Conservation (phyloP, 2,888 invertebrate genomes). For the Ormyrus nitidulus region DNA sequence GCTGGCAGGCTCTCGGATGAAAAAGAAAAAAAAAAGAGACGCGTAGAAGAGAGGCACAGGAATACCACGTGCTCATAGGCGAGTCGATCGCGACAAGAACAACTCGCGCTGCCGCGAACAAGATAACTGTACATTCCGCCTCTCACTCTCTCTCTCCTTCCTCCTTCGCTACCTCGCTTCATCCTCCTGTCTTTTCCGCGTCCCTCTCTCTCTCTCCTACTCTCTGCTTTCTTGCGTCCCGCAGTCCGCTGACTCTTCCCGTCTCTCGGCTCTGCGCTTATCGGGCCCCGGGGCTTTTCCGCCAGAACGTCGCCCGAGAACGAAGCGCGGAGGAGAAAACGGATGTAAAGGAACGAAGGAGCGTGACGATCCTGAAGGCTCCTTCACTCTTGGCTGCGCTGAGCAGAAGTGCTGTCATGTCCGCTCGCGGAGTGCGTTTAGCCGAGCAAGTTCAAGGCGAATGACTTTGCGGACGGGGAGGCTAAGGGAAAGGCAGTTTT, state of each 20-base stretch:
- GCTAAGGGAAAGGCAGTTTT: too few species aligned
- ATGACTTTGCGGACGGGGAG: too few species aligned
- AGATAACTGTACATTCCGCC: constrained; percentile 53
- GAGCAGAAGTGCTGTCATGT: too few species aligned
- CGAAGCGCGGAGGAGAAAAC: constrained; percentile 7
- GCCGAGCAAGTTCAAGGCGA: too few species aligned
- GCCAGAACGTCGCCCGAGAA: not conserved
- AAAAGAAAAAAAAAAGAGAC: not conserved
- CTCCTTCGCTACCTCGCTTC: constrained; percentile 17
- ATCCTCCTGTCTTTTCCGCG: not conserved
- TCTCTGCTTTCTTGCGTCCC: constrained; percentile 13
- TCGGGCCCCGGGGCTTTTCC: constrained; percentile 14
- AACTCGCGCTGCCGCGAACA: constrained; percentile 42
- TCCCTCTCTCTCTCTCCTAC: not conserved
- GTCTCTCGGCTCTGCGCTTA: constrained; percentile 8
- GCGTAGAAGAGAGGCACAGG: constrained; percentile 33
- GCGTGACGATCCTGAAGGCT: too few species aligned
- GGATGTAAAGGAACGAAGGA: not conserved
- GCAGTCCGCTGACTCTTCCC: constrained; percentile 25
- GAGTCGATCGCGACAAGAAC: constrained; percentile 56
- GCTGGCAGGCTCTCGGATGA: too few species aligned
- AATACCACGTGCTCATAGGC: constrained; percentile 56
- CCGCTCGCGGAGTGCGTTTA: too few species aligned
- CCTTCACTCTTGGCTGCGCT: too few species aligned
- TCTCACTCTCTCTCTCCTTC: constrained; percentile 22